These are phyloP conservation scores for Hippoglossus stenolepis DNA, from an alignment of 2,113 vertebrate species.

Conservation along the genomic window DNA sequence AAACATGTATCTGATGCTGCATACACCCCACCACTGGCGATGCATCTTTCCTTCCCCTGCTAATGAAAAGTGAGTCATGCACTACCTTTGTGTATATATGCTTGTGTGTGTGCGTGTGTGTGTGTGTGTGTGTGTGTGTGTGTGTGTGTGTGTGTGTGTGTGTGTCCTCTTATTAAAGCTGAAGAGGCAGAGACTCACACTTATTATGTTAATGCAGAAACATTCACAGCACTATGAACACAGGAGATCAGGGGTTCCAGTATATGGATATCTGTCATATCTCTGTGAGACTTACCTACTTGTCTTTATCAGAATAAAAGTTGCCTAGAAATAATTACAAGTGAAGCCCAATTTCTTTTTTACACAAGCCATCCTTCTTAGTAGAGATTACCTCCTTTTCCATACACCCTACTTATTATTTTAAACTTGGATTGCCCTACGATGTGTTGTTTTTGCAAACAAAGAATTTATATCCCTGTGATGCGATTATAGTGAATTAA, in stretches of 20 bases:
- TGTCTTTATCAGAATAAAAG: constrained; percentile 6
- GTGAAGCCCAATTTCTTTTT: constrained; percentile 4
- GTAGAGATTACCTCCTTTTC: neutral
- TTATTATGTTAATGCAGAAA: constrained; percentile 34
- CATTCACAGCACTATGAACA: neutral
- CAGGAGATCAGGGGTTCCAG: constrained; percentile 17
- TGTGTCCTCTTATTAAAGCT: neutral
- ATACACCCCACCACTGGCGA: neutral
- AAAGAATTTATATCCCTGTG: neutral
- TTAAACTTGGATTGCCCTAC: neutral
- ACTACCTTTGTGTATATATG: too few relatives aligned
- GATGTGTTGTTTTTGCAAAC: constrained; percentile 6
- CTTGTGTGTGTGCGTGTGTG: constrained; percentile 1
- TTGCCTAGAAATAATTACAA: constrained; percentile 15
- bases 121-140: constrained; percentile 5
- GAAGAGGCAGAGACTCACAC: neutral
- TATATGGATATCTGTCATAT: constrained; percentile 8
- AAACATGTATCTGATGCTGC: neutral
- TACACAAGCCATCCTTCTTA: neutral
- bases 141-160: constrained; percentile 12
- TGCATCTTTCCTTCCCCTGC: too few relatives aligned
- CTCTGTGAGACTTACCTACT: neutral
- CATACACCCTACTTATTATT: neutral
- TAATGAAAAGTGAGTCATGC: too few relatives aligned
- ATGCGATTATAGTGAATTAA: constrained; percentile 23